Conservation (phyloP, 2,888 invertebrate species). For the Machimus atricapillus region DNA sequence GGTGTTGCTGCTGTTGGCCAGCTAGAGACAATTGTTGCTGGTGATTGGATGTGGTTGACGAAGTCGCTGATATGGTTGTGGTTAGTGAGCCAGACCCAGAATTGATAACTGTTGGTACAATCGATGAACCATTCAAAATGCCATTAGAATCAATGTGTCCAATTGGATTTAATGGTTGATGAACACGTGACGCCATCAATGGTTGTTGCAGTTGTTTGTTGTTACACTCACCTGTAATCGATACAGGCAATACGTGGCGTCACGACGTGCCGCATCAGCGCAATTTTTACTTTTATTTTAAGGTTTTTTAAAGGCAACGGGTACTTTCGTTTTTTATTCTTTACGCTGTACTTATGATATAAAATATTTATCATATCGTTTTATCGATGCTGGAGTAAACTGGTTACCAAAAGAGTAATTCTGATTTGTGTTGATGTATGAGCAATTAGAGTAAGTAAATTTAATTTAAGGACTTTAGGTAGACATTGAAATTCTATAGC, state of each 20-base stretch:
- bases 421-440: background rate
- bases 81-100: constrained; percentile 44
- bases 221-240: constrained; percentile 50
- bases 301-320: constrained; percentile 16
- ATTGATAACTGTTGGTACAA: constrained; percentile 46
- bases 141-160: constrained; percentile 51
- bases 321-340: background rate
- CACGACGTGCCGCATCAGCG: constrained; percentile 47
- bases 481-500: background rate
- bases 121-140: constrained; percentile 49
- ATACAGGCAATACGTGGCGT: constrained; percentile 50
- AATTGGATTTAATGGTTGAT: constrained; percentile 39
- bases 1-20: constrained; percentile 43
- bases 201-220: constrained; percentile 47
- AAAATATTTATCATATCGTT: background rate
- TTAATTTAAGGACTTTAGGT: background rate
- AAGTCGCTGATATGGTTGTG: constrained; percentile 50
- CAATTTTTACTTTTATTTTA: background rate
- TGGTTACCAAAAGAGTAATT: constrained; percentile 22
- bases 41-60: constrained; percentile 43
- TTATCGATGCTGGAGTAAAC: background rate
- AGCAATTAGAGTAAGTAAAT: background rate
- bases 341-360: background rate
- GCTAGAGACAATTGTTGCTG: background rate
- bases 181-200: constrained; percentile 49